Conservation (phyloP, 2,888 invertebrate species). For the Eupithecia insigniata region DNA sequence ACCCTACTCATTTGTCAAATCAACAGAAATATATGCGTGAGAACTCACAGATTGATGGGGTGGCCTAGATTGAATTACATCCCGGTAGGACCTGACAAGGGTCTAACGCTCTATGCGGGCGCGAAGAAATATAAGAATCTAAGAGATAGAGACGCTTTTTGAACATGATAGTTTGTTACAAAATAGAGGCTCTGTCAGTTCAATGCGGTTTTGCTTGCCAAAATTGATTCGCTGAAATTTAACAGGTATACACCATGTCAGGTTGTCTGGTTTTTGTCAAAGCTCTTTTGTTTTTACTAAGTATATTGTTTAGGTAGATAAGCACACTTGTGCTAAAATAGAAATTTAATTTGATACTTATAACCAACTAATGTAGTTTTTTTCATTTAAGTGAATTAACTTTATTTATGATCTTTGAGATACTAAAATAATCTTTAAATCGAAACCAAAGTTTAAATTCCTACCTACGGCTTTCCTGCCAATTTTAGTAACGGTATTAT, state of each 20-base stretch:
- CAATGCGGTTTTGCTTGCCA: constrained; percentile 4
- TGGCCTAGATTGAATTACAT: constrained; percentile 83
- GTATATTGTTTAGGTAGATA: too few species aligned
- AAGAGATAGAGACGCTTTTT: constrained; percentile 47
- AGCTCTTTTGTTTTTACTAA: too few species aligned
- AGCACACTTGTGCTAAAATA: too few species aligned
- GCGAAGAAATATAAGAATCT: constrained; percentile 71
- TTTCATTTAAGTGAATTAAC: too few species aligned
- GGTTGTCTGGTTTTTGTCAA: too few species aligned
- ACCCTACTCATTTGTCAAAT: constrained; percentile 85
- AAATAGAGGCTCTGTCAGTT: constrained; percentile 17
- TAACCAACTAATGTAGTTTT: too few species aligned
- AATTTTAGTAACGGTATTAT: not conserved
- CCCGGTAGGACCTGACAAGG: constrained; percentile 81
- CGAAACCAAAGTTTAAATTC: not conserved
- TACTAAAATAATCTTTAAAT: too few species aligned
- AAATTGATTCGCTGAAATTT: not conserved
- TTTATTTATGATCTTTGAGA: too few species aligned
- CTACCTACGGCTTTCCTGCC: not conserved
- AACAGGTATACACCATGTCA: not conserved
- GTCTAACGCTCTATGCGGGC: constrained; percentile 76
- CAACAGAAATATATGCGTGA: constrained; percentile 84
- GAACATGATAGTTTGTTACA: constrained; percentile 18
- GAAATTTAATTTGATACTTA: too few species aligned
- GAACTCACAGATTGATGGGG: constrained; percentile 82